Evolutionary conservation across 2,888 invertebrate species (phyloP).

Genomic region (Scaptomyza flava): DNA sequence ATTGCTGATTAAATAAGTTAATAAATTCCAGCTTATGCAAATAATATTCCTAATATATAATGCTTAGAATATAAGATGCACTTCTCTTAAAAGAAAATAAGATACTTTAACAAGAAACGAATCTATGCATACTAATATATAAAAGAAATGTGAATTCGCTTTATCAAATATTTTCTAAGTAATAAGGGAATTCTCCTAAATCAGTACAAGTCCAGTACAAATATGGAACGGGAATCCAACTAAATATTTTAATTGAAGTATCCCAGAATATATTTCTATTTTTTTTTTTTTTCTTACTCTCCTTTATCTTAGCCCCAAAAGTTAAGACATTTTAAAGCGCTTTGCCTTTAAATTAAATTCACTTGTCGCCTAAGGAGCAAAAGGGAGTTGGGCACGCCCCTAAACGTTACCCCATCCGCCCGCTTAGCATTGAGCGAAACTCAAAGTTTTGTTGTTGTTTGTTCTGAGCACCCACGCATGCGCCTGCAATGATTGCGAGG

Average conservation of each 20-base stretch:
- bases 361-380: constrained; percentile 17
- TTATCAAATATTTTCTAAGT: too few relatives aligned
- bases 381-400: constrained; percentile 42
- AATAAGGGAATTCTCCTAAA: too few relatives aligned
- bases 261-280: not conserved
- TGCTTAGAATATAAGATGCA: too few relatives aligned
- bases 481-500: constrained; percentile 42
- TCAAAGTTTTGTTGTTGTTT: constrained; percentile 12
- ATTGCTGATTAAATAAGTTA: too few relatives aligned
- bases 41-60: too few relatives aligned
- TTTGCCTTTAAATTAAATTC: constrained; percentile 26
- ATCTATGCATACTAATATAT: too few relatives aligned
- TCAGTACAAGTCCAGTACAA: not conserved
- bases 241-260: not conserved
- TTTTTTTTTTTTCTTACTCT: not conserved
- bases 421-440: constrained; percentile 29
- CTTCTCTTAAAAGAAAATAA: not conserved
- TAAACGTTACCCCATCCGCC: not conserved
- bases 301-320: constrained; percentile 1
- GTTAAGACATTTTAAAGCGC: constrained; percentile 24
- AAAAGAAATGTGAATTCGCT: too few relatives aligned
- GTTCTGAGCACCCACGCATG: constrained; percentile 59
- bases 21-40: too few relatives aligned
- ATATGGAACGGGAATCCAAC: not conserved
- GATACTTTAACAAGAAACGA: too few relatives aligned